Conservation (phyloP, 2,113 vertebrate genomes). For the Pelobates fuscus region DNA sequence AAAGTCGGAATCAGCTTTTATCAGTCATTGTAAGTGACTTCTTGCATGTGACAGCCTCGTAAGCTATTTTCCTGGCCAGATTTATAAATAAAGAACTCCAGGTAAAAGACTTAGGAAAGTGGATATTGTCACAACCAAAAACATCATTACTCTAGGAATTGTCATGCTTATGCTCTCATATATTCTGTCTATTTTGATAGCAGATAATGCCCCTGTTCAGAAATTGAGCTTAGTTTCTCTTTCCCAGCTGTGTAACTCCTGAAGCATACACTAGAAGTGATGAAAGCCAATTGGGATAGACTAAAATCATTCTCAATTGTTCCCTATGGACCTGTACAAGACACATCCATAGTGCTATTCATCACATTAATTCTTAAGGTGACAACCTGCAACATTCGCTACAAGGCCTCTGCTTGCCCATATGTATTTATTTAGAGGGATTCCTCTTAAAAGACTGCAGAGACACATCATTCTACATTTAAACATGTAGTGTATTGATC, state of each 20-base stretch:
- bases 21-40: slow-evolving; percentile 32
- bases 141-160: slow-evolving; percentile 50
- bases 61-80: slow-evolving; percentile 41
- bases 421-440: slow-evolving; percentile 43
- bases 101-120: slow-evolving; percentile 47
- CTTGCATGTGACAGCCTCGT: slow-evolving; percentile 31
- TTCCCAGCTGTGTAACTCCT: slow-evolving; percentile 51
- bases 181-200: slow-evolving; percentile 50
- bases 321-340: slow-evolving; percentile 47
- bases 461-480: slow-evolving; percentile 17
- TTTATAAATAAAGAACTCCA: slow-evolving; percentile 43
- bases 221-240: slow-evolving; percentile 44
- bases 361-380: slow-evolving; percentile 48
- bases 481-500: slow-evolving; percentile 23
- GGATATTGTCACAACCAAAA: slow-evolving; percentile 50
- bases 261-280: slow-evolving; percentile 52
- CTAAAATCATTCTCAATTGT: slow-evolving; percentile 52
- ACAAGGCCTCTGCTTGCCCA: slow-evolving; percentile 43
- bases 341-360: slow-evolving; percentile 46
- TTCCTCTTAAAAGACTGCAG: slow-evolving; percentile 19
- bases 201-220: slow-evolving; percentile 49
- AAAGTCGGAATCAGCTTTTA: slow-evolving; percentile 27
- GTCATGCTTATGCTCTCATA: slow-evolving; percentile 45
- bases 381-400: slow-evolving; percentile 48
- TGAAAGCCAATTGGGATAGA: slow-evolving; percentile 52